These are phyloP conservation scores for Pristionchus arcanus DNA, from an alignment of 2,888 invertebrate genomes.

Conservation along the genomic window DNA sequence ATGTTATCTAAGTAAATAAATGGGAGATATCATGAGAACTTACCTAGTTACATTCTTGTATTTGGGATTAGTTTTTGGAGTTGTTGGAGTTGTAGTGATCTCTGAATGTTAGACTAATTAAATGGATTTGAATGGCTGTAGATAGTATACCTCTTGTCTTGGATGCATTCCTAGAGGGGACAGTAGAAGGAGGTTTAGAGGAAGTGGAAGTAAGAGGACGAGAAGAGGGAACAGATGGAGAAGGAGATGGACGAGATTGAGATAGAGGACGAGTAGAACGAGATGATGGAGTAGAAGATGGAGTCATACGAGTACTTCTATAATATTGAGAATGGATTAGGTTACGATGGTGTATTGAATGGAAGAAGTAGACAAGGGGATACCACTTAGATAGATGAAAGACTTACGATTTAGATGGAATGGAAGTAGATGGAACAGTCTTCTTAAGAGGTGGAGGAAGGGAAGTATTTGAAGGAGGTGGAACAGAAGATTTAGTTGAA, in stretches of 20 bases:
- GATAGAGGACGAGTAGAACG: neutral
- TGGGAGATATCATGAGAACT: neutral
- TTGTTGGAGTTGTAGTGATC: slow-evolving; percentile 39
- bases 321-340: neutral
- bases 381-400: slow-evolving; percentile 4
- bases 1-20: neutral
- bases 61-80: slow-evolving; percentile 71
- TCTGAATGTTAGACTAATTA: slow-evolving; percentile 9
- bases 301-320: neutral
- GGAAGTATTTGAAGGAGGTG: slow-evolving; percentile 15
- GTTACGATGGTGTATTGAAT: neutral
- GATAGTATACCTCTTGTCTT: slow-evolving; percentile 7
- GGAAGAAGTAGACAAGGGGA: neutral
- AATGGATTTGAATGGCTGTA: neutral
- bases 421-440: slow-evolving; percentile 25
- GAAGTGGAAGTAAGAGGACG: neutral
- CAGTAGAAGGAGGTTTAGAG: slow-evolving; percentile 37
- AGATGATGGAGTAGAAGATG: neutral
- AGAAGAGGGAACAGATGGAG: neutral
- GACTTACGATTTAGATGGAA: slow-evolving; percentile 9
- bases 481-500: neutral
- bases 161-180: neutral
- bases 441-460: slow-evolving; percentile 8
- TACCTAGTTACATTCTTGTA: slow-evolving; percentile 69
- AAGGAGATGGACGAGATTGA: neutral